Evolutionary conservation across 1,140 invertebrate species (phyloP).

Genomic region (Bilobella aurantiaca): DNA sequence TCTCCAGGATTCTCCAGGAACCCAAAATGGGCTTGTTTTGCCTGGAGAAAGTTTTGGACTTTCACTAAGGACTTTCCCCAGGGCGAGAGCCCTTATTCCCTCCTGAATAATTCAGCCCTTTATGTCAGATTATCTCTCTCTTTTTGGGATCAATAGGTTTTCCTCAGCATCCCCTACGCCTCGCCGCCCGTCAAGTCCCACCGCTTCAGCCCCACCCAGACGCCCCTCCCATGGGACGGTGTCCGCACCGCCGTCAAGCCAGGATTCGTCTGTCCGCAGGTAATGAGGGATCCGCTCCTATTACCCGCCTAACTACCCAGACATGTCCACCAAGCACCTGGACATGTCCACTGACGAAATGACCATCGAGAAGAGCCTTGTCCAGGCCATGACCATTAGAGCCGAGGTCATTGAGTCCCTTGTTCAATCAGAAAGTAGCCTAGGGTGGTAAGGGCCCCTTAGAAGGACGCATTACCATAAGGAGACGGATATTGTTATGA

Average conservation of each 20-base stretch:
- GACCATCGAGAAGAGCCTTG: not conserved
- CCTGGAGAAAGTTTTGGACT: not conserved
- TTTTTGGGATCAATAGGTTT: constrained; percentile 34
- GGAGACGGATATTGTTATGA: not conserved
- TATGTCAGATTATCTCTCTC: not conserved
- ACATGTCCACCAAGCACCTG: not conserved
- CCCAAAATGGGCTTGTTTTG: too few species aligned
- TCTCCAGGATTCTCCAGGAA: too few species aligned
- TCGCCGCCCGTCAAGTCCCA: constrained; percentile 44
- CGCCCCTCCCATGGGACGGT: constrained; percentile 79
- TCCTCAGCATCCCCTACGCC: constrained; percentile 47
- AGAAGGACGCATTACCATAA: too few species aligned
- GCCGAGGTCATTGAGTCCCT: too few species aligned
- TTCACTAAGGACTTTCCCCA: not conserved
- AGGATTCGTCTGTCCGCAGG: constrained; percentile 34
- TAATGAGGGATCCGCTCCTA: not conserved
- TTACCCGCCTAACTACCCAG: not conserved
- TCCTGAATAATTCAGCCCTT: not conserved
- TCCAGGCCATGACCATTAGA: too few species aligned
- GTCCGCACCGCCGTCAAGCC: constrained; percentile 44
- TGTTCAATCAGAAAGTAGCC: too few species aligned
- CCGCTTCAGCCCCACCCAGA: constrained; percentile 46
- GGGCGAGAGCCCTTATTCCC: not conserved
- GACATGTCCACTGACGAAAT: not conserved
- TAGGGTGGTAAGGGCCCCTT: too few species aligned